Conservation (phyloP, 2,888 invertebrate genomes). For the Unio delphinus region DNA sequence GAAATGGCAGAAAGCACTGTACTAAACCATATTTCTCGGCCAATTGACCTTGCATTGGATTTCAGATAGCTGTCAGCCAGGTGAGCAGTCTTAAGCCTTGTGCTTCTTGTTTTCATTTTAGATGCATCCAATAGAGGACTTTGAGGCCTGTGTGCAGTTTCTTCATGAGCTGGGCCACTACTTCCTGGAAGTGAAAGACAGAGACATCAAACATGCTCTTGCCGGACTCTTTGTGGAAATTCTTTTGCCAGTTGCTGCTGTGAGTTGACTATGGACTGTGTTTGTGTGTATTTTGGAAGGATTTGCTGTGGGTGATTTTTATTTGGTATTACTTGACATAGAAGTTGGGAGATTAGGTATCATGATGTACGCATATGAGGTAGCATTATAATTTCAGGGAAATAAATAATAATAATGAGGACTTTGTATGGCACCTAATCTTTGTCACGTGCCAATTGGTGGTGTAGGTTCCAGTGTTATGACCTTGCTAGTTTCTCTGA, state of each 20-base stretch:
- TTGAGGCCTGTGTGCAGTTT: constrained; percentile 98
- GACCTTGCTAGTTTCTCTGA: too few relatives aligned
- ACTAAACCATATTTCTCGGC: too few relatives aligned
- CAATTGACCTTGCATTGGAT: too few relatives aligned
- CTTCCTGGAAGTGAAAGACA: constrained; percentile 97
- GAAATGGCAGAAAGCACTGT: too few relatives aligned
- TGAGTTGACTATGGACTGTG: constrained; percentile 73
- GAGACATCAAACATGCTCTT: constrained; percentile 97
- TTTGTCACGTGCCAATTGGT: too few relatives aligned
- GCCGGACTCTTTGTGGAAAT: constrained; percentile 99
- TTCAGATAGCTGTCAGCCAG: too few relatives aligned
- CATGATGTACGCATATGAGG: not conserved
- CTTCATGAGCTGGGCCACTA: constrained; percentile 98
- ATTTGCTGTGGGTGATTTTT: not conserved
- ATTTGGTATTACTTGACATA: not conserved
- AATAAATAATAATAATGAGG: too few relatives aligned
- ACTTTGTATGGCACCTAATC: too few relatives aligned
- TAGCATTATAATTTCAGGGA: too few relatives aligned
- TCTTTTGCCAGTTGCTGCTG: constrained; percentile 97
- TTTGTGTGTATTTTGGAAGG: not conserved
- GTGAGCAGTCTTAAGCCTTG: not conserved
- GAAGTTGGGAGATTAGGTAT: not conserved
- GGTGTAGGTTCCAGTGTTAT: too few relatives aligned
- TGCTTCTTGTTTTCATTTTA: constrained; percentile 61
- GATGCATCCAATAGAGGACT: constrained; percentile 99